These are phyloP conservation scores for Geophilus truncorum DNA, from an alignment of 2,888 invertebrate species.

Conservation along the genomic window DNA sequence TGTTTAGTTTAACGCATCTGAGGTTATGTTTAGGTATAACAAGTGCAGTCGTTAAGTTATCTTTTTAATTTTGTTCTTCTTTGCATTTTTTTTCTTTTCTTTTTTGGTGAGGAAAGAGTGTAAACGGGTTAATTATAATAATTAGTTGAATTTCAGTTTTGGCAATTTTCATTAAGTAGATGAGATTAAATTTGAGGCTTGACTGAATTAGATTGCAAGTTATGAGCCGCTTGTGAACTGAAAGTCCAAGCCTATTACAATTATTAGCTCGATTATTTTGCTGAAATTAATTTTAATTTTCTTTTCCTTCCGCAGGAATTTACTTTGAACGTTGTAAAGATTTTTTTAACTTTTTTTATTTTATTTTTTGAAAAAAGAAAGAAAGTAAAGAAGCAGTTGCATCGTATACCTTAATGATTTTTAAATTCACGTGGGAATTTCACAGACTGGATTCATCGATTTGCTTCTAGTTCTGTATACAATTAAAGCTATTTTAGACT, in stretches of 20 bases:
- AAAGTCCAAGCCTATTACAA: not conserved
- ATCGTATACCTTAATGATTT: too few species aligned
- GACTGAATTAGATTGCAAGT: slow-evolving; percentile 16
- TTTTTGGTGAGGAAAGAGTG: not conserved
- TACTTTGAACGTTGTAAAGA: too few species aligned
- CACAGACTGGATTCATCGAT: too few species aligned
- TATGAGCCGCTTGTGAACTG: slow-evolving; percentile 7
- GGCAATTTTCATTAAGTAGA: slow-evolving; percentile 9
- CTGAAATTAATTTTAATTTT: not conserved
- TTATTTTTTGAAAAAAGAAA: too few species aligned
- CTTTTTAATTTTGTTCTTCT: too few species aligned
- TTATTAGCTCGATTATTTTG: not conserved
- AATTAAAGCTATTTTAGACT: too few species aligned
- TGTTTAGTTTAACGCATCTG: not conserved
- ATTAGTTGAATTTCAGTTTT: not conserved
- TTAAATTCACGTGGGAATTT: too few species aligned
- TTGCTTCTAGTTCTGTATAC: too few species aligned
- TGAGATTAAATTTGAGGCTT: slow-evolving; percentile 3
- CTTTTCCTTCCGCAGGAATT: not conserved
- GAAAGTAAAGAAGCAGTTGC: too few species aligned
- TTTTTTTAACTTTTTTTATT: too few species aligned
- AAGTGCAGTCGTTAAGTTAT: not conserved
- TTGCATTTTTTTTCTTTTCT: not conserved
- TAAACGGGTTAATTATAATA: not conserved
- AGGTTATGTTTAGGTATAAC: not conserved